Evolutionary conservation across 2,797 vertebrate genomes (phyloP).

Genomic region (Gambusia yucatana): DNA sequence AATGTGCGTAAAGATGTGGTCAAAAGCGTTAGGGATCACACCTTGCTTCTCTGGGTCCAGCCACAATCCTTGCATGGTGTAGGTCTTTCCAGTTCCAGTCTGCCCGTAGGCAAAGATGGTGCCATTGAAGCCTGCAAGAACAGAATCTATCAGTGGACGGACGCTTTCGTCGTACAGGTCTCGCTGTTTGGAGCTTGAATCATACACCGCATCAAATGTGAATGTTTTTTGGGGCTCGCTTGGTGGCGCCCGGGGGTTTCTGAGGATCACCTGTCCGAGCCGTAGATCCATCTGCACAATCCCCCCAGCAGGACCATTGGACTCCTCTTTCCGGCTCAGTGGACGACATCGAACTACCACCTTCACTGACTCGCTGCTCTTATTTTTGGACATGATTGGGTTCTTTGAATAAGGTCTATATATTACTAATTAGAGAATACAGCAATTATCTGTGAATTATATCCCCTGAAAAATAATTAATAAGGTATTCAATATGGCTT

Average conservation of each 20-base stretch:
- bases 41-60: slow-evolving; percentile 89
- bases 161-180: slow-evolving; percentile 95
- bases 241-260: slow-evolving; percentile 85
- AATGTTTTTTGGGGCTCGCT: slow-evolving; percentile 93
- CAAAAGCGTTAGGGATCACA: slow-evolving; percentile 92
- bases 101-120: slow-evolving; percentile 95
- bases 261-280: slow-evolving; percentile 92
- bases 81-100: slow-evolving; percentile 96
- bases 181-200: slow-evolving; percentile 88
- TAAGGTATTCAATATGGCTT: slow-evolving; percentile 41
- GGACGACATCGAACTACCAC: slow-evolving; percentile 95
- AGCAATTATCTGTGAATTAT: slow-evolving; percentile 24
- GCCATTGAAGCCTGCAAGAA: slow-evolving; percentile 93
- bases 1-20: slow-evolving; percentile 97
- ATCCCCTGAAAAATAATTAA: slow-evolving; percentile 29
- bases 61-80: slow-evolving; percentile 96
- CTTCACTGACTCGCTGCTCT: slow-evolving; percentile 90
- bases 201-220: slow-evolving; percentile 95
- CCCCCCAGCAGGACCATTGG: slow-evolving; percentile 81
- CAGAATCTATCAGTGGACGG: slow-evolving; percentile 90
- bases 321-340: slow-evolving; percentile 88
- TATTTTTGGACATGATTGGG: slow-evolving; percentile 82
- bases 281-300: slow-evolving; percentile 90
- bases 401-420: slow-evolving; percentile 7
- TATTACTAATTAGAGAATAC: slow-evolving; percentile 17